These are phyloP conservation scores for Nannospalax galili DNA, from an alignment of 2,113 vertebrate species.

Conservation along the genomic window DNA sequence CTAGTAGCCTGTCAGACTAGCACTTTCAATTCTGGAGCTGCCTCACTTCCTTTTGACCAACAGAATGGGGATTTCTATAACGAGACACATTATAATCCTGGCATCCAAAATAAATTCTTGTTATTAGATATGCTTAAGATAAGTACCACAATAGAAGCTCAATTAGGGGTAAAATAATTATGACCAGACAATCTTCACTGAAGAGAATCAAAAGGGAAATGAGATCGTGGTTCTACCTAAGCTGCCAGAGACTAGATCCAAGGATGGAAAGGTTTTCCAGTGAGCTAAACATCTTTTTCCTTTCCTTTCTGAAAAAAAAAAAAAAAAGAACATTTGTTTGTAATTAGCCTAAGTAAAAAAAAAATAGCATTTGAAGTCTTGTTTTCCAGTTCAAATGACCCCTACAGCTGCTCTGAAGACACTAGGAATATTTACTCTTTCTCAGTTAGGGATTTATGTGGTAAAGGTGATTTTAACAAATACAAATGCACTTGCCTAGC, in stretches of 20 bases:
- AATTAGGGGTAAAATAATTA: conserved; percentile 74
- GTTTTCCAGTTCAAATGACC: conserved; percentile 82
- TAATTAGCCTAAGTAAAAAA: conserved; percentile 80
- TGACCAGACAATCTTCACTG: conserved; percentile 43
- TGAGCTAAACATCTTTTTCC: conserved; percentile 52
- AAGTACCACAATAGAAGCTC: conserved; percentile 51
- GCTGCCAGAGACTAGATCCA: conserved; percentile 58
- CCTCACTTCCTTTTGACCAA: neutral
- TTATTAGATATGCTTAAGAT: conserved; percentile 60
- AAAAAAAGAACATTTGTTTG: conserved; percentile 79
- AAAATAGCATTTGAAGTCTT: conserved; percentile 83
- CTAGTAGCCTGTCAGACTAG: neutral
- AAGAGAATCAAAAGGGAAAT: neutral
- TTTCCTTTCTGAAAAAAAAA: conserved; percentile 61
- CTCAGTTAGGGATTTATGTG: conserved; percentile 33
- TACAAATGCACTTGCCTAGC: conserved; percentile 38
- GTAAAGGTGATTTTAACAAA: conserved; percentile 43
- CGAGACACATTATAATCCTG: neutral
- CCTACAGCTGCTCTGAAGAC: conserved; percentile 70
- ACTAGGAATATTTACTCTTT: conserved; percentile 73
- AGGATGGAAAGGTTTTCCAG: conserved; percentile 69
- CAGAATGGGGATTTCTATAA: conserved; percentile 42
- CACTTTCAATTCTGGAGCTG: neutral
- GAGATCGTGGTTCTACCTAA: neutral
- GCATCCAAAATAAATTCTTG: conserved; percentile 37